Evolutionary conservation across 2,888 invertebrate genomes (phyloP), one percentile per base, ranked within the genome.

Genomic region (Agriopis aurantiaria): DNA sequence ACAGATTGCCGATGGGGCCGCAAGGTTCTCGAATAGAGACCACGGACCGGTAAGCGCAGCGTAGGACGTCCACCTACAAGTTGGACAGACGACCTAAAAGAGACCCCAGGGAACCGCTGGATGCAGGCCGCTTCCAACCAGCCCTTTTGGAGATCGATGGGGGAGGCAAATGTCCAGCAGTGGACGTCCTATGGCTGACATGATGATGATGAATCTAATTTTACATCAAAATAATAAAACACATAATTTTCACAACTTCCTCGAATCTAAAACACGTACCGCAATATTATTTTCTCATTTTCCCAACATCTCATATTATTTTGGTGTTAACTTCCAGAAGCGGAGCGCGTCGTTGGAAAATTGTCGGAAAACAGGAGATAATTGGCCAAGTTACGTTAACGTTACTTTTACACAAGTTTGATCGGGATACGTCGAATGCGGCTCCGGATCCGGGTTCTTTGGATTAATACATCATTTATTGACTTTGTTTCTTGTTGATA

Each of bases 351-450:
- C 46, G 40, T 14, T 51, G 60, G 52, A 46, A 53, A 53, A 45
- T 62, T 46, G 62, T n/a, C 40, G 43, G 58, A 55, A 67, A 64
- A 63, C 59, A 59, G 7, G 52, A 68, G 68, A 68, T 68, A 68
- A 68, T 63, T 68, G 68, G 59, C 23, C 49, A 59, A 68, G 63
- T 64, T 64, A 56, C 43, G 48, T 23, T 49, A 49, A 53, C n/a
- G 66, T 55, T 55, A 41, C 48, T 23, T 56, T 58, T 40, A 8
- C 55, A 51, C 11, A 45, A 62, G 58, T 65, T 65, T 59, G 10
- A 40, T 65, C 41, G 33, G 46, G 41, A 33, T 23, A 33, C 49
- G 49, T 11, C 40, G 12, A 63, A 64, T 43, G 55, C 45, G 5
- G 43, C 43, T n/a, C 11, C 23, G 51, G 41, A 49, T 40, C 40